These are phyloP conservation scores for Scortum barcoo DNA, from an alignment of 2,113 vertebrate species.

Conservation along the genomic window DNA sequence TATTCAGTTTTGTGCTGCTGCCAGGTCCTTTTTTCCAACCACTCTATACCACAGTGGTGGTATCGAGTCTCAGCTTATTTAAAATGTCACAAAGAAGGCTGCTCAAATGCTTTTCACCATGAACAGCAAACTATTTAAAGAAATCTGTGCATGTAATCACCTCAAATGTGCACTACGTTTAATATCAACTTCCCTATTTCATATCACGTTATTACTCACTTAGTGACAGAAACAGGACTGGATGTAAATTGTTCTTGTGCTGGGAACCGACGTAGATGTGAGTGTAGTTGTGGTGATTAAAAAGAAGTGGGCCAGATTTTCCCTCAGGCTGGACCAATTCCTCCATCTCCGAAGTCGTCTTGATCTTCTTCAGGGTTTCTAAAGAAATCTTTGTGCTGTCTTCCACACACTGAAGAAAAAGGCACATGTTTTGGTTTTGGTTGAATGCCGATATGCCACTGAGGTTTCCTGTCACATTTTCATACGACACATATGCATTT, in stretches of 20 bases:
- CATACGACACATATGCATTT: too few relatives aligned
- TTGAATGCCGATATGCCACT: background rate
- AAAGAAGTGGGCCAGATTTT: conserved; percentile 48
- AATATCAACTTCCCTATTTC: background rate
- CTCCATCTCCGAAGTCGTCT: conserved; percentile 59
- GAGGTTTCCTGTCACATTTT: background rate
- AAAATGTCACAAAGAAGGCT: background rate
- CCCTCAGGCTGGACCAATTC: conserved; percentile 51
- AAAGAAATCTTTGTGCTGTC: conserved; percentile 22
- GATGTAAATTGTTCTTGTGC: fast-evolving
- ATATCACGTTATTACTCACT: conserved; percentile 61
- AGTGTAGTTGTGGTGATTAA: conserved; percentile 72
- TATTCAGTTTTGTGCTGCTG: background rate
- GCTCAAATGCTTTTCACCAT: background rate
- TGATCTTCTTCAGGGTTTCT: conserved; percentile 21
- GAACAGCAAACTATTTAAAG: background rate
- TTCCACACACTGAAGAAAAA: conserved; percentile 58
- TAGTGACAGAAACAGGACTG: conserved; percentile 74
- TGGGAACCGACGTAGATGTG: conserved; percentile 58
- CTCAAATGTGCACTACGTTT: background rate
- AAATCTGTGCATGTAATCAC: background rate
- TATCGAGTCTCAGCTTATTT: background rate
- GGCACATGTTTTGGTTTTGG: background rate
- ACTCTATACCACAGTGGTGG: background rate
- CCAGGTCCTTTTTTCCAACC: background rate